Percentiles rank a stretch among this genome's conserved stretches.
Conservation (phyloP, 2,113 vertebrate genomes). For the Muntiacus muntjak region DNA sequence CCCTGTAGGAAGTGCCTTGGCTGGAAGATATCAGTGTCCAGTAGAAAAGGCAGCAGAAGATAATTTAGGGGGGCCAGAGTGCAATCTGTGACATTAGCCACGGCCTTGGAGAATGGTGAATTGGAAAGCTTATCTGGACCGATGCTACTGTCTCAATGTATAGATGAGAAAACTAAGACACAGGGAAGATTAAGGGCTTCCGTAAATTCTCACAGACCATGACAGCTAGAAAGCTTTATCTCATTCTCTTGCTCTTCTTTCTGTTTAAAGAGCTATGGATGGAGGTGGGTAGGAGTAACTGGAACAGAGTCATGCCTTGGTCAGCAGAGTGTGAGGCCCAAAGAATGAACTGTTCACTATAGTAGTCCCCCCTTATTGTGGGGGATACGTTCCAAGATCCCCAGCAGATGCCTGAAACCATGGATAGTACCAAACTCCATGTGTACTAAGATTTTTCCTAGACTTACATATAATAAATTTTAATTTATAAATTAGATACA, state of each 20-base stretch:
- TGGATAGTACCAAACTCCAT: background rate
- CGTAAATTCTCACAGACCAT: background rate
- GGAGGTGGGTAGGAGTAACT: background rate
- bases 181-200: background rate
- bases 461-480: background rate
- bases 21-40: background rate
- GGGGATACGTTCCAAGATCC: background rate
- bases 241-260: background rate
- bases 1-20: background rate
- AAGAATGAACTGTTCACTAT: background rate
- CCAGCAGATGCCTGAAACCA: background rate
- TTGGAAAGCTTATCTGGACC: background rate
- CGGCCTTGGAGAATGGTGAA: background rate
- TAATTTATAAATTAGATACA: background rate
- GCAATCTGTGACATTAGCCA: background rate
- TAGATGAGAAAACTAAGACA: background rate
- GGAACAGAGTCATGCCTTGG: background rate
- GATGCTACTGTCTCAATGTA: background rate
- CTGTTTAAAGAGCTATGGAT: background rate
- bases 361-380: background rate
- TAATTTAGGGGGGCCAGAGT: background rate
- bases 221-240: background rate
- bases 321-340: background rate
- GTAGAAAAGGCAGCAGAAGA: background rate
- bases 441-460: background rate